Conservation (phyloP, 1,140 invertebrate genomes). For the Acromyrmex heyeri region DNA sequence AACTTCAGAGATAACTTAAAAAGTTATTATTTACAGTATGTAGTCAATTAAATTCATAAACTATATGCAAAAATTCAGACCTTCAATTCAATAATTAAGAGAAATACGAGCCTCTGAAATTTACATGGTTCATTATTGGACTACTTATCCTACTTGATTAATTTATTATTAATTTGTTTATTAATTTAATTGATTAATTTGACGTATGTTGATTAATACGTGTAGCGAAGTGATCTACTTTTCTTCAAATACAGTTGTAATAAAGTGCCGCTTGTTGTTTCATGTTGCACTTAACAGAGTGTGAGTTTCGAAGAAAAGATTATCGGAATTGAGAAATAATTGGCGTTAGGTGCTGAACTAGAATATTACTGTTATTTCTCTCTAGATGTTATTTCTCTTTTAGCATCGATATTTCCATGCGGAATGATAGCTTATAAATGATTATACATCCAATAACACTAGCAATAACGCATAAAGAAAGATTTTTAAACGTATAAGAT, state of each 20-base stretch:
- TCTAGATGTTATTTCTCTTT: not conserved
- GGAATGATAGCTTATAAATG: conserved; percentile 12
- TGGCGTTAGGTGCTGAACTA: not conserved
- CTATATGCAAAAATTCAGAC: too few relatives aligned
- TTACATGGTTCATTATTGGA: too few relatives aligned
- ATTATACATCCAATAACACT: conserved; percentile 5
- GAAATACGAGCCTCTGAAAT: too few relatives aligned
- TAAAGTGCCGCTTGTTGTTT: not conserved
- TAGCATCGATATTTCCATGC: conserved; percentile 20
- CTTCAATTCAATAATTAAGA: too few relatives aligned
- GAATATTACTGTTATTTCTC: conserved; percentile 18
- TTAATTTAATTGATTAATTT: not conserved
- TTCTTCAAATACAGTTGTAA: not conserved
- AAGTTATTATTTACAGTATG: too few relatives aligned
- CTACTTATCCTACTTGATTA: not conserved
- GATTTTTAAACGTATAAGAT: not conserved
- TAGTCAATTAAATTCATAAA: too few relatives aligned
- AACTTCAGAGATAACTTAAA: too few relatives aligned
- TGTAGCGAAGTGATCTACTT: not conserved
- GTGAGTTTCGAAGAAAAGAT: not conserved
- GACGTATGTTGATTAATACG: not conserved
- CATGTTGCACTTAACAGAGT: not conserved
- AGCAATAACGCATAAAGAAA: not conserved
- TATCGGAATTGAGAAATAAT: not conserved
- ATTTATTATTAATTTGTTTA: conserved; percentile 1